Percentiles rank a stretch among this genome's conserved stretches.
phyloP scores from a whole-genome alignment of 2,888 invertebrate species.

The Tetramorium bicarinatum region DNA sequence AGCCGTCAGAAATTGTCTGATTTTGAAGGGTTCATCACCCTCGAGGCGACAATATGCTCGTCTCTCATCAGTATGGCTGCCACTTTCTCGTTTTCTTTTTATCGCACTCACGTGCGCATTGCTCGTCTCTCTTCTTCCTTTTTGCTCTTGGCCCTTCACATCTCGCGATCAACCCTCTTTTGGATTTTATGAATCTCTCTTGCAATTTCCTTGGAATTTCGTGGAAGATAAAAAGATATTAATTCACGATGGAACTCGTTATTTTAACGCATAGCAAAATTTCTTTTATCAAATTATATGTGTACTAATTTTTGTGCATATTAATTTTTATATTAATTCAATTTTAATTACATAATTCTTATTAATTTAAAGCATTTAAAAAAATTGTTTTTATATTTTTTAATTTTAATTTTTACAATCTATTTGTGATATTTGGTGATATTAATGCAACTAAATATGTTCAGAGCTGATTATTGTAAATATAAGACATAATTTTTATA shows the following conservation, averaged over 20 bases:
- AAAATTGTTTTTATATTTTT: neutral
- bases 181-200: slow-evolving; percentile 9
- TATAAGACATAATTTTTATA: neutral
- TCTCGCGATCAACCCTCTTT: slow-evolving; percentile 5
- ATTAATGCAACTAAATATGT: neutral
- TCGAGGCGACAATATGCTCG: neutral
- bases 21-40: slow-evolving; percentile 18
- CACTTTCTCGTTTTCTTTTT: slow-evolving; percentile 36
- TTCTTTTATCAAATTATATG: neutral
- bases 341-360: neutral
- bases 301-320: too few relatives aligned
- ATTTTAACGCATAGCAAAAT: neutral
- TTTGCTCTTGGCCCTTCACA: neutral
- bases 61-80: slow-evolving; percentile 28
- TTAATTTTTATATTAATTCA: neutral
- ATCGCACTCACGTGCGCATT: neutral
- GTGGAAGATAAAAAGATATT: slow-evolving; percentile 1
- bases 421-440: neutral
- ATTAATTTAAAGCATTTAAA: neutral
- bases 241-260: slow-evolving; percentile 1
- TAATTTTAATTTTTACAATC: neutral
- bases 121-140: slow-evolving; percentile 16
- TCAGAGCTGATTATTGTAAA: neutral
- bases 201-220: slow-evolving; percentile 13
- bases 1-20: slow-evolving; percentile 8